Conservation (phyloP, 2,797 vertebrate species). For the Microhierax caerulescens region DNA sequence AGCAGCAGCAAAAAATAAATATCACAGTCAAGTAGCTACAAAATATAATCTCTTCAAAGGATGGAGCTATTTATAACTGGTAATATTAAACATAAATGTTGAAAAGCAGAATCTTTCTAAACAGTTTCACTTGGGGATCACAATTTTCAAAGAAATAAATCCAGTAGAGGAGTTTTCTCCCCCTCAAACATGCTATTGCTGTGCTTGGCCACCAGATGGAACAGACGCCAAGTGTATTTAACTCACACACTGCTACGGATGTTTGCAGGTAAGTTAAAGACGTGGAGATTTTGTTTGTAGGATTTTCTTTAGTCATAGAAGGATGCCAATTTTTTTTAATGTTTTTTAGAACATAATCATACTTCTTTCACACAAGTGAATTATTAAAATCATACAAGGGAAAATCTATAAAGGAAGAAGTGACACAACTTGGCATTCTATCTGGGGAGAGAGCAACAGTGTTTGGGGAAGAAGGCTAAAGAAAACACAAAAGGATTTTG, state of each 20-base stretch:
- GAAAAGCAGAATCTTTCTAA: not conserved
- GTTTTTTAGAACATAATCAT: not conserved
- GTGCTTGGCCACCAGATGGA: not conserved
- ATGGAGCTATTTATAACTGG: accelerated
- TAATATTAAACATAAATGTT: not conserved
- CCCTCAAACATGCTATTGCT: not conserved
- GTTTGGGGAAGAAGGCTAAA: not conserved
- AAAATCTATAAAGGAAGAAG: not conserved
- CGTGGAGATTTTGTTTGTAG: accelerated
- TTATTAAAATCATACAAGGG: not conserved
- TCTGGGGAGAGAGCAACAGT: not conserved
- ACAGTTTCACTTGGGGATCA: not conserved
- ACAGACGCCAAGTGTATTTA: accelerated
- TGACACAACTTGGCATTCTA: not conserved
- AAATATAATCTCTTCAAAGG: not conserved
- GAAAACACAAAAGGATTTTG: not conserved
- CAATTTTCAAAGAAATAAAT: not conserved
- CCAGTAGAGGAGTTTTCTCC: not conserved
- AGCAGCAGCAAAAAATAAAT: not conserved
- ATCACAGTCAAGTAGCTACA: not conserved
- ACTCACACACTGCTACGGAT: accelerated
- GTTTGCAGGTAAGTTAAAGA: not conserved
- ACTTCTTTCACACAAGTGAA: not conserved
- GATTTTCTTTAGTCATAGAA: not conserved
- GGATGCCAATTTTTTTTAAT: not conserved